Percentiles rank a stretch among this genome's conserved stretches.
Evolutionary conservation across 2,888 invertebrate genomes (phyloP).

Genomic region (Empis stercorea): DNA sequence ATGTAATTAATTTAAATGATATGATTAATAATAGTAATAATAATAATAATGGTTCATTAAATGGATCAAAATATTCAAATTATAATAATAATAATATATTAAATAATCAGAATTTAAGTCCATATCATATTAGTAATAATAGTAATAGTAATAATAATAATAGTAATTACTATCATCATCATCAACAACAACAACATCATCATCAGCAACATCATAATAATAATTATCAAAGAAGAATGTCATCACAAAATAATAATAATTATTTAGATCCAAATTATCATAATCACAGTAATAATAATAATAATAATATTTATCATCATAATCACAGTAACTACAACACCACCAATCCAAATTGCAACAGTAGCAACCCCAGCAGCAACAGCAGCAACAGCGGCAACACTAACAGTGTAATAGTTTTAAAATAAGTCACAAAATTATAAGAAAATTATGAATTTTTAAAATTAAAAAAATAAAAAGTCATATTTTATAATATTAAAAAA

Average conservation of each 20-base stretch:
- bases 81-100: slow-evolving; percentile 12
- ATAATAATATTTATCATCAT: background rate
- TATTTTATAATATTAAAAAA: slow-evolving; percentile 12
- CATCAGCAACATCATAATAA: too few species aligned
- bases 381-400: background rate
- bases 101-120: slow-evolving; percentile 18
- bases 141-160: background rate
- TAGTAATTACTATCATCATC: background rate
- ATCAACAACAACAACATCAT: background rate
- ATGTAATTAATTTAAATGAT: too few species aligned
- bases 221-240: background rate
- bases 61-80: slow-evolving; percentile 12
- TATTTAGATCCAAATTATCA: too few species aligned
- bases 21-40: slow-evolving; percentile 8
- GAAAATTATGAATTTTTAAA: slow-evolving; percentile 5
- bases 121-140: background rate
- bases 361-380: slow-evolving; percentile 12
- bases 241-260: background rate
- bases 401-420: slow-evolving; percentile 19
- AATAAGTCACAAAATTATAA: slow-evolving; percentile 14
- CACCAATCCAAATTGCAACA: slow-evolving; percentile 11
- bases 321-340: slow-evolving; percentile 9
- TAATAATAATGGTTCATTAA: slow-evolving; percentile 1
- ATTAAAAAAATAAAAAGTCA: slow-evolving; percentile 10
- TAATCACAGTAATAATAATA: too few species aligned